Evolutionary conservation across 1,140 invertebrate species (phyloP), one percentile per base, ranked within the genome.

Genomic region (Sminthurides bifidus): DNA sequence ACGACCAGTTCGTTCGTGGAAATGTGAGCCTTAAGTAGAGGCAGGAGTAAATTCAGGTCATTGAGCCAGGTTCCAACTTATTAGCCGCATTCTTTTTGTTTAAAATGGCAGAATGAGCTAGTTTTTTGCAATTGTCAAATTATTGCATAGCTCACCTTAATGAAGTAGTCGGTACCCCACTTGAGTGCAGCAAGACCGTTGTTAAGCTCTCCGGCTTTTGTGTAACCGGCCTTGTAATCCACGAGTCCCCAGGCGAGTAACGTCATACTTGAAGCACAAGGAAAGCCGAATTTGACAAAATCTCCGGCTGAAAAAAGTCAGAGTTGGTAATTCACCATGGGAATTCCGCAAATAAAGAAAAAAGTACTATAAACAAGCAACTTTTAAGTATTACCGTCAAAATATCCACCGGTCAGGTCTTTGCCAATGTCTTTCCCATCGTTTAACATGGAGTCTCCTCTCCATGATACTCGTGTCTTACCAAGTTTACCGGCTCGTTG

Each of bases 271-370:
- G 52, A 64, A 5, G 72, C 70, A 66, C 72, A 70, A 26, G 73
- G 72, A 31, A 74, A 69, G n/a, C 68, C 70, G 46, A 74, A 74
- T 60, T 74, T 74, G 1, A 74, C 69, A 58, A 61, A 64, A 59
- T 74, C 72, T 40, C 72, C 72, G 61, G 71, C 72, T 74, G 30
- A 63, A 63, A 54, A 14, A 53, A 27, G 30, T 29, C 17, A 49
- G 2, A n/a, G n/a, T n/a, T n/a, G n/a, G n/a, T 44, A 14, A 44
- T 15, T 23, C 6, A 12, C 17, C 12, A 12, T 14, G 14, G 14
- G 23, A 8, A 14, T 15, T 17, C 41, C 10, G 17, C 17, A 44
- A 8, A 8, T 44, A 37, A 72, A 24, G 59, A 53, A 33, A 26
- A 26, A 14, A 31, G n/a, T n/a, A n/a, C n/a, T n/a, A n/a, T n/a